Evolutionary conservation across 2,113 vertebrate genomes (phyloP).

Genomic region (Carassius auratus): DNA sequence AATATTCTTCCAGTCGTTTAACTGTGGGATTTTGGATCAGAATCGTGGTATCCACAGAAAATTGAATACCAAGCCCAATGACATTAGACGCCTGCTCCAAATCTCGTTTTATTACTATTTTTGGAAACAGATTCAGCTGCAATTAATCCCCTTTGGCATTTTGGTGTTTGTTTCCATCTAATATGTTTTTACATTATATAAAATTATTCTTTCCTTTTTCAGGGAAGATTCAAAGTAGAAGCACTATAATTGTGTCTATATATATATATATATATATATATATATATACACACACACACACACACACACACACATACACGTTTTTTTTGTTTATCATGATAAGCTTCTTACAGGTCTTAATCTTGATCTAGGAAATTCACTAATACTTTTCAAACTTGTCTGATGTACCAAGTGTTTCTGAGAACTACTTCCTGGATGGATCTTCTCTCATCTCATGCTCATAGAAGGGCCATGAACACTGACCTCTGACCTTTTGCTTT

Average conservation of each 20-base stretch:
- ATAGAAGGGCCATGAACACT: neutral
- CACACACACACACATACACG: too few relatives aligned
- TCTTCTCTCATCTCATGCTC: neutral
- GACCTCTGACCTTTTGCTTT: conserved; percentile 56
- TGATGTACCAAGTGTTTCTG: neutral
- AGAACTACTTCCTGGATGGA: neutral
- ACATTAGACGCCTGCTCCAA: conserved; percentile 39
- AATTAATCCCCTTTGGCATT: neutral
- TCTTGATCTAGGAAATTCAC: neutral
- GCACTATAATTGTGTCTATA: neutral
- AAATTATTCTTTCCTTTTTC: neutral
- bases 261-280: too few relatives aligned
- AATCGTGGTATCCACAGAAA: conserved; percentile 52
- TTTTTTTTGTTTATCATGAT: neutral
- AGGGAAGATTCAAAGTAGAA: neutral
- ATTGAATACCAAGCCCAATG: conserved; percentile 61
- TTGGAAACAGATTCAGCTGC: conserved; percentile 33
- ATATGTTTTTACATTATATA: neutral
- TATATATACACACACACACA: too few relatives aligned
- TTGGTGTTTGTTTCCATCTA: conserved; percentile 24
- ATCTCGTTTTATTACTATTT: conserved; percentile 45
- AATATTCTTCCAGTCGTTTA: neutral
- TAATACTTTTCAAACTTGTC: neutral
- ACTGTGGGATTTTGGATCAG: conserved; percentile 31
- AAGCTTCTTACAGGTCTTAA: neutral